A percentile compares a stretch with the other conserved stretches of the same genome.
Evolutionary conservation across 2,888 invertebrate genomes (phyloP).

Genomic region (Machimus atricapillus): DNA sequence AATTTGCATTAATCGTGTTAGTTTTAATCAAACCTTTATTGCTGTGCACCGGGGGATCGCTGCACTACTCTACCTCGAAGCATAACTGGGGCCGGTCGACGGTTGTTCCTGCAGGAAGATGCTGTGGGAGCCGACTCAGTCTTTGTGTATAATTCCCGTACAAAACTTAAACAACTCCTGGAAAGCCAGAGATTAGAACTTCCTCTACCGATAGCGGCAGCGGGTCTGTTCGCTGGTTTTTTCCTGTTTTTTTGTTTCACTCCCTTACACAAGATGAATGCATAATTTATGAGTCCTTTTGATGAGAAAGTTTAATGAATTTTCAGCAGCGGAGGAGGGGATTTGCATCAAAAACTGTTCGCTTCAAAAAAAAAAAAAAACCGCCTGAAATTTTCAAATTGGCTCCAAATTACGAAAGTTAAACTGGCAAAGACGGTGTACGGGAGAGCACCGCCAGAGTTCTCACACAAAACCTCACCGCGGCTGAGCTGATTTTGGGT

Average conservation of each 20-base stretch:
- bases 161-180: slow-evolving; percentile 33
- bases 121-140: not conserved
- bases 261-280: slow-evolving; percentile 20
- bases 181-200: slow-evolving; percentile 33
- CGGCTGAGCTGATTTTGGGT: not conserved
- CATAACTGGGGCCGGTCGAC: not conserved
- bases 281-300: slow-evolving; percentile 26
- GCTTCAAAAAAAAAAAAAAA: not conserved
- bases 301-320: slow-evolving; percentile 32
- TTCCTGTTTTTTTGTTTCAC: not conserved
- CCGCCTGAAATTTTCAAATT: not conserved
- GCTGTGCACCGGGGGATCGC: not conserved
- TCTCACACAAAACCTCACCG: not conserved
- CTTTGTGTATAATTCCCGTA: slow-evolving; percentile 7
- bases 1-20: slow-evolving; percentile 37
- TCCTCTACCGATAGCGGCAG: not conserved
- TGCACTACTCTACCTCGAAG: not conserved
- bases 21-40: slow-evolving; percentile 33
- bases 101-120: not conserved
- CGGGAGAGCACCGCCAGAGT: not conserved
- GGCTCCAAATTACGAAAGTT: slow-evolving; percentile 24
- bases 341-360: slow-evolving; percentile 29
- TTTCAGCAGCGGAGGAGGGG: slow-evolving; percentile 2
- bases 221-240: not conserved
- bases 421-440: not conserved